phyloP scores from a whole-genome alignment of 2,113 vertebrate genomes.

The Aleadryas rufinucha region DNA sequence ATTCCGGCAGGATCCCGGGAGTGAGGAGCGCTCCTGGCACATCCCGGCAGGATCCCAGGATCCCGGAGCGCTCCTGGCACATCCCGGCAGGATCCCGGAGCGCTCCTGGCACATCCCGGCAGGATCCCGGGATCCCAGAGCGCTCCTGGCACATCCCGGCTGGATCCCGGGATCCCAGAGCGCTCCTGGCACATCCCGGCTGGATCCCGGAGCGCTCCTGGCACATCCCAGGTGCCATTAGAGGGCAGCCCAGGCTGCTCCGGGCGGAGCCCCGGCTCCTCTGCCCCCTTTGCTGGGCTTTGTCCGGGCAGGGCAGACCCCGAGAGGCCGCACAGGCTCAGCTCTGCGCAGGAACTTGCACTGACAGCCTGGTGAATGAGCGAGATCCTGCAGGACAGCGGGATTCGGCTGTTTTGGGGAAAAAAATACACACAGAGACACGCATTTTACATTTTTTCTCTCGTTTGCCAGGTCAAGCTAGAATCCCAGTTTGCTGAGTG shows the following conservation, averaged over 20 bases:
- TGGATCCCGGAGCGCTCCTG: background rate
- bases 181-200: background rate
- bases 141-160: background rate
- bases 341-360: conserved; percentile 16
- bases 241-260: conserved; percentile 64
- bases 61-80: background rate
- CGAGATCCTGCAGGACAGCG: background rate
- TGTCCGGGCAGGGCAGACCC: conserved; percentile 69
- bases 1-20: background rate
- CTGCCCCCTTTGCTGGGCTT: conserved; percentile 60
- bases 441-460: background rate
- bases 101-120: background rate
- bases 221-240: conserved; percentile 11
- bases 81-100: background rate
- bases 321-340: conserved; percentile 63
- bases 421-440: background rate
- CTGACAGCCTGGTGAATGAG: conserved; percentile 17
- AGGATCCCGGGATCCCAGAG: background rate
- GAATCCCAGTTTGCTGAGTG: background rate
- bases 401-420: background rate
- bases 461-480: background rate
- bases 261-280: background rate
- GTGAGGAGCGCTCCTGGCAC: background rate
- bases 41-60: background rate
- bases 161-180: background rate